Evolutionary conservation across 1,140 invertebrate species (phyloP), one percentile per base, ranked within the genome.

Genomic region (Drosophila ambigua): DNA sequence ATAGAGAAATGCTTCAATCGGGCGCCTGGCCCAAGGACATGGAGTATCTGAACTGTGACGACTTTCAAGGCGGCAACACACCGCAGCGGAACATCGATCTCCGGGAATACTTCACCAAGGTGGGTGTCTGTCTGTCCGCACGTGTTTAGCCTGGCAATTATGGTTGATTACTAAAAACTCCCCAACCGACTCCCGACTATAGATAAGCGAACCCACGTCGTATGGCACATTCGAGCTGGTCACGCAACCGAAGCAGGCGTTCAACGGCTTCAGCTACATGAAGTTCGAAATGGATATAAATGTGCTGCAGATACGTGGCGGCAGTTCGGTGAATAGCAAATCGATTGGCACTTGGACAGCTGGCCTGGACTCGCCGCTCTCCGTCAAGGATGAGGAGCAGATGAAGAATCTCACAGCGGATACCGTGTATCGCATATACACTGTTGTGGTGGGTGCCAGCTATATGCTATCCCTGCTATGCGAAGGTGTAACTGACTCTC

Each of bases 341-440:
- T 89, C 91, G 45, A 92, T 96, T 35, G 95, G 94, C n/a, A 94
- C 93, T 4, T 96, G 95, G 95, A 94, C 94, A 79, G 94, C 94
- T 4, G 95, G 95, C 52, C 93, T 96, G 13, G 93, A 93, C 43
- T 94, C 94, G 55, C 93, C 93, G 0, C 82, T 96, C 8, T 90
- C 92, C 7, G 92, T 96, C n/a, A 92, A 93, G 15, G 94, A 95
- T 77, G 93, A 94, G 7, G 92, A 94, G 48, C 93, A 93, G 16
- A 95, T 97, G 91, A 94, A 93, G 51, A 96, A 96, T 89, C 95
- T 96, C 52, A 95, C 95, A 0, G 96, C 96, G 2, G 94, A 96
- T 76, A 95, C 96, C 46, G 95, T 96, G 6, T 97, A 97, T 91
- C 94, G 96, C 51, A 94, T 98, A 45, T 96, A 96, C 5, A 96